These are phyloP conservation scores for Tragelaphus oryx DNA, from an alignment of 2,797 vertebrate genomes.

Conservation along the genomic window DNA sequence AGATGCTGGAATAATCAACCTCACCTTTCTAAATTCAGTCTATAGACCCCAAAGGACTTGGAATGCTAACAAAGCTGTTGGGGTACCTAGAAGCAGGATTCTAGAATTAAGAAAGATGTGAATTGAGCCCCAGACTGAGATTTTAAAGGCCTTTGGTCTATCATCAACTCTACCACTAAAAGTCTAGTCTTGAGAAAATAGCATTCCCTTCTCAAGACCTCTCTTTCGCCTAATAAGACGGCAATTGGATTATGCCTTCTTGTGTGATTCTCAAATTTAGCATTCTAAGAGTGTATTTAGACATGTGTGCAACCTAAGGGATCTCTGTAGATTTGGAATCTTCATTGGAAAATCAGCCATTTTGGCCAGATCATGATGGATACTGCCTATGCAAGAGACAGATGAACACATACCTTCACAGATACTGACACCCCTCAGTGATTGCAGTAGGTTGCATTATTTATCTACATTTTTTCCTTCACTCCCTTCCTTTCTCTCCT, in stretches of 20 bases:
- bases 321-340: not conserved
- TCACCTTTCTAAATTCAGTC: conserved; percentile 23
- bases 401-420: not conserved
- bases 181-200: not conserved
- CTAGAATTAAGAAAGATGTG: not conserved
- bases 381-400: not conserved
- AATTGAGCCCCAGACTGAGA: not conserved
- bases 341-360: not conserved
- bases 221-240: not conserved
- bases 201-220: not conserved
- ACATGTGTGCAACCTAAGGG: not conserved
- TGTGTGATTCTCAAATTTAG: not conserved
- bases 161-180: not conserved
- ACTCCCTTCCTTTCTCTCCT: not conserved
- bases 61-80: not conserved
- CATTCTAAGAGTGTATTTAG: not conserved
- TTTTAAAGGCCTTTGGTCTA: not conserved
- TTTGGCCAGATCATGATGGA: not conserved
- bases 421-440: not conserved
- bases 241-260: not conserved
- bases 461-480: not conserved
- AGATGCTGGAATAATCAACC: not conserved
- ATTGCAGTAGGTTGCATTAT: not conserved
- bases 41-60: not conserved
- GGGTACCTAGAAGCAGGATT: not conserved